Conservation (phyloP, 2,888 invertebrate genomes). For the Spodoptera littoralis region DNA sequence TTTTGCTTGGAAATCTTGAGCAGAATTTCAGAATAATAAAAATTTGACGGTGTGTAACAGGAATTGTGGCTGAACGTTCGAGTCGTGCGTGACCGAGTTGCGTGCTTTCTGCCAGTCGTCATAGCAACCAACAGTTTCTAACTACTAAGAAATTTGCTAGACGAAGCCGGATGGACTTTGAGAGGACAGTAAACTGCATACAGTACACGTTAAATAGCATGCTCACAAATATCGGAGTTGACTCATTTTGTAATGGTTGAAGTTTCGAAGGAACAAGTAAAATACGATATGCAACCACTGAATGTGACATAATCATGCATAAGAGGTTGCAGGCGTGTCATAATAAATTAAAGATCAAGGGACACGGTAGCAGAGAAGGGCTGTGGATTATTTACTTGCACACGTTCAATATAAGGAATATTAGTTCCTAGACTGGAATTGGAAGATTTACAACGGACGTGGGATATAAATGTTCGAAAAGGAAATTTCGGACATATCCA, state of each 20-base stretch:
- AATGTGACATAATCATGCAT: constrained; percentile 31
- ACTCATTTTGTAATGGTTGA: constrained; percentile 28
- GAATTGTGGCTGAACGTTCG: constrained; percentile 55
- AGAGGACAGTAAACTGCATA: constrained; percentile 53
- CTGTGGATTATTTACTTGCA: background rate
- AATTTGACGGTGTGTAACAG: constrained; percentile 54
- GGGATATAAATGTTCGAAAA: constrained; percentile 26
- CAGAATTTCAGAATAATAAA: constrained; percentile 38
- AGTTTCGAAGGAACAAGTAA: constrained; percentile 18
- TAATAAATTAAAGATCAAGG: background rate
- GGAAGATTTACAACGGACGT: constrained; percentile 11
- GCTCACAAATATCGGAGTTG: constrained; percentile 16
- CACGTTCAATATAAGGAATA: constrained; percentile 1
- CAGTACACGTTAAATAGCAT: constrained; percentile 25
- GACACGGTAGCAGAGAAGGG: background rate
- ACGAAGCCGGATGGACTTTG: constrained; percentile 55
- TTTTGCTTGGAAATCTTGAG: constrained; percentile 16
- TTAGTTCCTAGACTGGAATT: constrained; percentile 1
- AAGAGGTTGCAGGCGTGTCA: constrained; percentile 12
- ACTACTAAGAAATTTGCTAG: constrained; percentile 47
- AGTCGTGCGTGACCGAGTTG: constrained; percentile 72
- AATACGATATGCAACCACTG: constrained; percentile 3
- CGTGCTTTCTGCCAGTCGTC: constrained; percentile 69
- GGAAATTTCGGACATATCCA: constrained; percentile 44
- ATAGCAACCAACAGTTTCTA: constrained; percentile 73